Percentiles rank a stretch among this genome's conserved stretches.
Evolutionary conservation across 2,888 invertebrate genomes (phyloP).

Genomic region (Chalcosyrphus nemorum): DNA sequence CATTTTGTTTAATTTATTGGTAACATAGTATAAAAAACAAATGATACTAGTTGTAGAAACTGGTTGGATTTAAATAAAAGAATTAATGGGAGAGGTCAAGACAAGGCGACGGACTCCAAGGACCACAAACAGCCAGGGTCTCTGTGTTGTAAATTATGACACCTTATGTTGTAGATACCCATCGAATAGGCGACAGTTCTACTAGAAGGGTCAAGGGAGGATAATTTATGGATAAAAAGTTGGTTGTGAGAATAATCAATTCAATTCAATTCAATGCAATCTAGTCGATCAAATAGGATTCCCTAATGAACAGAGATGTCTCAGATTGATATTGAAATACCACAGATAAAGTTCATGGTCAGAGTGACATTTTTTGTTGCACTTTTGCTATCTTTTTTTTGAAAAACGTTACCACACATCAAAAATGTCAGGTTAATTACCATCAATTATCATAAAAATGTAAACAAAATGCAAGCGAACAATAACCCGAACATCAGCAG

Average conservation of each 20-base stretch:
- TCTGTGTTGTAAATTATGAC: slow-evolving; percentile 28
- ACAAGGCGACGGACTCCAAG: background rate
- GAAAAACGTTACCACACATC: background rate
- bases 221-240: background rate
- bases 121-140: background rate
- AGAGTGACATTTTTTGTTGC: background rate
- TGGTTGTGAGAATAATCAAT: background rate
- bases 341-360: background rate
- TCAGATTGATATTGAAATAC: background rate
- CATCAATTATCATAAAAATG: slow-evolving; percentile 62
- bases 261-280: background rate
- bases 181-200: background rate
- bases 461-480: slow-evolving; percentile 30
- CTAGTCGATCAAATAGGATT: background rate
- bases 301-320: background rate
- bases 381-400: background rate
- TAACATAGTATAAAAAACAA: slow-evolving; percentile 49
- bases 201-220: background rate
- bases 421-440: slow-evolving; percentile 57
- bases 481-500: slow-evolving; percentile 30
- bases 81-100: background rate
- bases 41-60: slow-evolving; percentile 29
- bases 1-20: slow-evolving; percentile 65
- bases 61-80: slow-evolving; percentile 22
- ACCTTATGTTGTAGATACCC: slow-evolving; percentile 7